These are phyloP conservation scores for Gymnothorax reevesii DNA, from an alignment of 2,797 vertebrate genomes.

Conservation along the genomic window DNA sequence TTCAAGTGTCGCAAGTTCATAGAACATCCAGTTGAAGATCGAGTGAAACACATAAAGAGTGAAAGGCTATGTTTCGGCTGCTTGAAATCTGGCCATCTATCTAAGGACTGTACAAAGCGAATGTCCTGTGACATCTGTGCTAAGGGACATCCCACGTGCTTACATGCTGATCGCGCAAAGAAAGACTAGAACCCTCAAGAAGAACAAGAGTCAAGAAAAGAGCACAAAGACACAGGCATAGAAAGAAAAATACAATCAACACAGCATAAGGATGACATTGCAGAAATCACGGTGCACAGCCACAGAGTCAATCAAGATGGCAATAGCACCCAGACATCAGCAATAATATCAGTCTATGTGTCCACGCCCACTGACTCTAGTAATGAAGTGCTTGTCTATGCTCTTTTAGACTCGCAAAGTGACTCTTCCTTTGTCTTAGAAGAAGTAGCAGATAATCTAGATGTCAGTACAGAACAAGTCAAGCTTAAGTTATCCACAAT, in stretches of 20 bases:
- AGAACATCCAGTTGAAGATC: slow-evolving; percentile 24
- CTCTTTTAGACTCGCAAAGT: slow-evolving; percentile 22
- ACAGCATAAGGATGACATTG: background rate
- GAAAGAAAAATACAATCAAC: slow-evolving; percentile 13
- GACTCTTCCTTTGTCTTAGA: slow-evolving; percentile 32
- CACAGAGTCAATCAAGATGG: slow-evolving; percentile 14
- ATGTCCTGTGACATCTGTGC: slow-evolving; percentile 39
- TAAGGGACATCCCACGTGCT: slow-evolving; percentile 39
- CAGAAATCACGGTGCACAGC: slow-evolving; percentile 18
- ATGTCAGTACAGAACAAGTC: slow-evolving; percentile 26
- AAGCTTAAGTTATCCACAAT: slow-evolving; percentile 17
- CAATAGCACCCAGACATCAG: background rate
- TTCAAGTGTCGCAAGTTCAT: slow-evolving; percentile 37
- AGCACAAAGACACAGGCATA: too few relatives aligned
- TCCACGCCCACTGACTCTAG: slow-evolving; percentile 36
- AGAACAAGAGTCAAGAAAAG: slow-evolving; percentile 15
- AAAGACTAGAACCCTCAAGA: slow-evolving; percentile 26
- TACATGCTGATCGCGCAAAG: slow-evolving; percentile 34
- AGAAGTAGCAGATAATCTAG: slow-evolving; percentile 19
- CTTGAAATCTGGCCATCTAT: slow-evolving; percentile 35
- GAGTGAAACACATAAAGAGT: slow-evolving; percentile 27
- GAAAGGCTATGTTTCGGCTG: slow-evolving; percentile 47
- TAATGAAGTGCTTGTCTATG: slow-evolving; percentile 24
- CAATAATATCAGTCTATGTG: slow-evolving; percentile 22
- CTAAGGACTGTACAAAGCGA: slow-evolving; percentile 26